A percentile compares a stretch with the other conserved stretches of the same genome.
phyloP scores from a whole-genome alignment of 2,113 vertebrate species.

The Megaleporinus macrocephalus region DNA sequence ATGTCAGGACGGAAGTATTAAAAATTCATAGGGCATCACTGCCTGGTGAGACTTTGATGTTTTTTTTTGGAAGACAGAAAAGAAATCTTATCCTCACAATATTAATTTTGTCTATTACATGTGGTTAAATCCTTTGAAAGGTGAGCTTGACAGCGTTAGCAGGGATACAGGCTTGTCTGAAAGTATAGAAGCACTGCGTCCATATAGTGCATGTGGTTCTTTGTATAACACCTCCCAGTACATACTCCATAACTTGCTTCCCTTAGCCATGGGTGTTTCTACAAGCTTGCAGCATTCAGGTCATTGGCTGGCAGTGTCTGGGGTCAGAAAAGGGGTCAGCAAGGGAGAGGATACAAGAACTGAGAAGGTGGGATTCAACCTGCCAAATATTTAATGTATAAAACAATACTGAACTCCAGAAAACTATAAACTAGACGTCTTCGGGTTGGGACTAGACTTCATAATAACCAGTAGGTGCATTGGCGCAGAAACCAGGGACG shows the following conservation, averaged over 20 bases:
- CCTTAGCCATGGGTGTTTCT: not conserved
- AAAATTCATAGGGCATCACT: conserved; percentile 36
- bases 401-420: no score
- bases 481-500: no score
- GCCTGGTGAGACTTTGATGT: conserved; percentile 24
- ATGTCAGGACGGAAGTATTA: conserved; percentile 42
- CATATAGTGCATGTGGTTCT: no score
- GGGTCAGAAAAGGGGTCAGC: not conserved
- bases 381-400: no score
- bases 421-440: no score
- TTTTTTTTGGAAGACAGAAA: not conserved
- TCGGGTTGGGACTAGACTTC: no score
- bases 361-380: no score
- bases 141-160: not conserved
- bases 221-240: not conserved
- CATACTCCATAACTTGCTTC: not conserved
- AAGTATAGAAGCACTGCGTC: not conserved
- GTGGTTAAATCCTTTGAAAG: not conserved
- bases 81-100: not conserved
- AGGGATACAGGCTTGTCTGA: not conserved
- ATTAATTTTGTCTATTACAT: conserved; percentile 34
- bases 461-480: no score
- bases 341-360: not conserved
- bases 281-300: not conserved
- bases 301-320: not conserved